Evolutionary conservation across 2,888 invertebrate genomes (phyloP).

Genomic region (Scaptomyza tumidula): DNA sequence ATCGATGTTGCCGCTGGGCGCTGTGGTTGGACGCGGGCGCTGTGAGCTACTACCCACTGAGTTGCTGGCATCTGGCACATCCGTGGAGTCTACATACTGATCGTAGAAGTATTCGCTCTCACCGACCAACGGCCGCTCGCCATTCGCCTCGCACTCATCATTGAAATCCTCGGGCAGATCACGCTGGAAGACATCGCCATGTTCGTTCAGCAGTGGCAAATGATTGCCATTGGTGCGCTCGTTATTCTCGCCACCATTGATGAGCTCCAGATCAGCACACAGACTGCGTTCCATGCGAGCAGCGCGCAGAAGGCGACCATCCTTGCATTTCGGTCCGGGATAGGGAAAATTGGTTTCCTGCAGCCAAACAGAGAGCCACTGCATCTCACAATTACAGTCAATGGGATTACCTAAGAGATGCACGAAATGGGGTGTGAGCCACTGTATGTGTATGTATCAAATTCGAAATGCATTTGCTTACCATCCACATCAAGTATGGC

Average conservation of each 20-base stretch:
- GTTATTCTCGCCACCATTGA: conserved; percentile 60
- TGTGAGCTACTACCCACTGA: conserved; percentile 73
- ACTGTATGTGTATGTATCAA: too few species aligned
- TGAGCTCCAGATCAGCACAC: conserved; percentile 85
- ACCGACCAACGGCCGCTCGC: conserved; percentile 88
- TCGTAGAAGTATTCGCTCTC: conserved; percentile 94
- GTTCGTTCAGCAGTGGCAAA: conserved; percentile 88
- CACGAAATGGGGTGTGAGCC: too few species aligned
- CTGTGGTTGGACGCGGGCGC: conserved; percentile 83
- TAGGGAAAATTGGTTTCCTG: conserved; percentile 89
- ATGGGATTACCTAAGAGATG: conserved; percentile 90
- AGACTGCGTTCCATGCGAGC: conserved; percentile 89
- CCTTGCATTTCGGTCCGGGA: conserved; percentile 90
- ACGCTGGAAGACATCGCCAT: conserved; percentile 88
- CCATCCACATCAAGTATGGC: conserved; percentile 94
- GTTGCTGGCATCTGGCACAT: conserved; percentile 82
- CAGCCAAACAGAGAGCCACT: conserved; percentile 94
- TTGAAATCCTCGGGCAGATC: conserved; percentile 85
- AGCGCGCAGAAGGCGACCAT: conserved; percentile 91
- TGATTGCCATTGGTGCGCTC: conserved; percentile 82
- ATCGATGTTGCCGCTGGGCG: conserved; percentile 86
- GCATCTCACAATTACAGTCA: conserved; percentile 91
- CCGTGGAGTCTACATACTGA: conserved; percentile 91
- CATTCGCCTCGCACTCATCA: conserved; percentile 85
- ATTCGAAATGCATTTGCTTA: conserved; percentile 73